phyloP scores from a whole-genome alignment of 1,140 invertebrate genomes.

The Penaeus japonicus region DNA sequence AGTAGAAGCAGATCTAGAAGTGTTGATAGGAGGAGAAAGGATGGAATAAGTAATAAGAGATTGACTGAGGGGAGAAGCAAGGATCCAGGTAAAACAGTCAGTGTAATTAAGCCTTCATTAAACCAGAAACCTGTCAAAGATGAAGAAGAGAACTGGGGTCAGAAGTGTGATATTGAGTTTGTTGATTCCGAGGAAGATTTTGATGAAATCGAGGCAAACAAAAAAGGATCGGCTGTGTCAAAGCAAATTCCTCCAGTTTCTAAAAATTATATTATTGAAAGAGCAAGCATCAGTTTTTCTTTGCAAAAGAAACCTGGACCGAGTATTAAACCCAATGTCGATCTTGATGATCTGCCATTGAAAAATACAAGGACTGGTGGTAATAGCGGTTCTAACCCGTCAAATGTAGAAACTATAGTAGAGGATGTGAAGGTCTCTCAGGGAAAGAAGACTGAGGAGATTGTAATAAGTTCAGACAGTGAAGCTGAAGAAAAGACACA shows the following conservation, averaged over 20 bases:
- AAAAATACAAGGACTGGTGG: not conserved
- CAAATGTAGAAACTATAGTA: not conserved
- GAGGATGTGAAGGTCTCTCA: not conserved
- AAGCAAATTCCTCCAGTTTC: not conserved
- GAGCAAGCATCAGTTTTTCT: conserved; percentile 54
- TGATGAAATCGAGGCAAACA: conserved; percentile 13
- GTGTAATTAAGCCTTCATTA: not conserved
- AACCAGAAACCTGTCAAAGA: conserved; percentile 21
- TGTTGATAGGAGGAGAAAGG: conserved; percentile 17
- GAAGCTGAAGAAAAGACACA: conserved; percentile 6
- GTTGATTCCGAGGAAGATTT: conserved; percentile 49
- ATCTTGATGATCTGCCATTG: conserved; percentile 45
- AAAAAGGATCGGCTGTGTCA: not conserved
- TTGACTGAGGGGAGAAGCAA: not conserved
- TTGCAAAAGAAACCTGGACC: conserved; percentile 52
- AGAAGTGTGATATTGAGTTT: conserved; percentile 51
- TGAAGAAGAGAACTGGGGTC: conserved; percentile 45
- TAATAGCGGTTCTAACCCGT: not conserved
- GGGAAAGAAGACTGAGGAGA: conserved; percentile 26
- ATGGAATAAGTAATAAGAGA: not conserved
- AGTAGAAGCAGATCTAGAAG: conserved; percentile 2
- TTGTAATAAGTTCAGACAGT: conserved; percentile 57
- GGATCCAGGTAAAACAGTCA: not conserved
- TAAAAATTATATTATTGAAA: conserved; percentile 16
- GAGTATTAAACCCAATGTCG: conserved; percentile 29